phyloP scores from a whole-genome alignment of 2,797 vertebrate genomes.

The Lophius americanus region DNA sequence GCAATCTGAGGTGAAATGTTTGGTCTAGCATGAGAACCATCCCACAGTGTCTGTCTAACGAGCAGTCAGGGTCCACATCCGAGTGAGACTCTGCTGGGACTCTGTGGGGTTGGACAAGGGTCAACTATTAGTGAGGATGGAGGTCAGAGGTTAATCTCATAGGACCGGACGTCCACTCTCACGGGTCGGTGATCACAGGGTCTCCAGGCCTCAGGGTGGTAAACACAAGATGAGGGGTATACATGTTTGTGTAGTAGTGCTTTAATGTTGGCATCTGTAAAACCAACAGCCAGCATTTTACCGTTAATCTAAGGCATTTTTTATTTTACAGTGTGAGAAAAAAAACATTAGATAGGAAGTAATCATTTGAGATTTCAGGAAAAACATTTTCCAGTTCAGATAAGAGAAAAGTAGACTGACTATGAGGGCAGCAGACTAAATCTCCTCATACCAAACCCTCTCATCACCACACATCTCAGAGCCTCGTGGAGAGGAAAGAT shows the following conservation, averaged over 20 bases:
- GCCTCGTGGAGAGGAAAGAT: conserved; percentile 52
- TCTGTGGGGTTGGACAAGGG: conserved; percentile 37
- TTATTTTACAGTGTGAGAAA: too few species aligned
- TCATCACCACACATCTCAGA: conserved; percentile 24
- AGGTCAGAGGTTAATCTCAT: conserved; percentile 62
- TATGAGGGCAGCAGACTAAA: neutral
- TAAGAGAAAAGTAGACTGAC: conserved; percentile 11
- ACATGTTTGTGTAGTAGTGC: conserved; percentile 36
- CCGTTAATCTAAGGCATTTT: too few species aligned
- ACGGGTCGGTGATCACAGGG: conserved; percentile 51
- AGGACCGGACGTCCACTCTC: conserved; percentile 47
- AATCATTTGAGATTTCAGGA: conserved; percentile 6
- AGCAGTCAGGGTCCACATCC: conserved; percentile 29
- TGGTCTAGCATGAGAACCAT: conserved; percentile 31
- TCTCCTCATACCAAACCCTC: conserved; percentile 28
- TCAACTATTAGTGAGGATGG: conserved; percentile 55
- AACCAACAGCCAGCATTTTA: conserved; percentile 26
- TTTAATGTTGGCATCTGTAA: conserved; percentile 46
- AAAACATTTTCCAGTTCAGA: conserved; percentile 9
- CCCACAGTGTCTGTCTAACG: conserved; percentile 19
- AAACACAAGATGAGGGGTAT: conserved; percentile 44
- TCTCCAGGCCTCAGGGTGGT: conserved; percentile 33
- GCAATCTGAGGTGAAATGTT: conserved; percentile 38
- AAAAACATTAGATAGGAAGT: too few species aligned
- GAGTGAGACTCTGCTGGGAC: conserved; percentile 47